A percentile compares a stretch with the other conserved stretches of the same genome.
phyloP scores from a whole-genome alignment of 2,113 vertebrate species.

The Psilopsiagon aymara region DNA sequence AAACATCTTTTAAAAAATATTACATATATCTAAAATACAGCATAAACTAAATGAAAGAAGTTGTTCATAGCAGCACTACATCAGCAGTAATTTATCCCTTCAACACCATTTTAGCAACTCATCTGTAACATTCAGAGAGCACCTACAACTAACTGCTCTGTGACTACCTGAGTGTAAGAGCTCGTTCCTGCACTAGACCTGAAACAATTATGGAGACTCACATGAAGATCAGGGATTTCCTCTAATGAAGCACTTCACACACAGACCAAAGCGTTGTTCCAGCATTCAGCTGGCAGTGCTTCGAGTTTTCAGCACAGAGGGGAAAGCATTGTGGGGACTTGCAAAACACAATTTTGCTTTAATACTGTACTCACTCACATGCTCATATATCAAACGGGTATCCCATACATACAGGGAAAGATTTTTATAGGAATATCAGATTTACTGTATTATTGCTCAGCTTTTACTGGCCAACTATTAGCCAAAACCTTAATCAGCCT shows the following conservation, averaged over 20 bases:
- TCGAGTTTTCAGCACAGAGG: not conserved
- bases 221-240: not conserved
- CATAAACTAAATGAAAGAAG: not conserved
- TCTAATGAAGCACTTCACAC: not conserved
- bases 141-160: not conserved
- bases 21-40: not conserved
- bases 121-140: not conserved
- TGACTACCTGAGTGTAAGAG: not conserved
- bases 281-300: not conserved
- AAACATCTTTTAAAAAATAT: not conserved
- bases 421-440: not conserved
- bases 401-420: not conserved
- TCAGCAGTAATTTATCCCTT: not conserved
- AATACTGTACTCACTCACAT: not conserved
- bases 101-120: not conserved
- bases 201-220: not conserved
- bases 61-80: fast-evolving
- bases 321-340: not conserved
- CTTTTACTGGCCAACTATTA: not conserved
- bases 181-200: not conserved
- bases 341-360: not conserved
- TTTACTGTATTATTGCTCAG: not conserved
- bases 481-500: not conserved
- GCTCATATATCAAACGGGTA: not conserved
- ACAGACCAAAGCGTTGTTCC: not conserved